Base-by-base conservation (phyloP, 2,888 invertebrate species). In the Epiblema foenella region DNA sequence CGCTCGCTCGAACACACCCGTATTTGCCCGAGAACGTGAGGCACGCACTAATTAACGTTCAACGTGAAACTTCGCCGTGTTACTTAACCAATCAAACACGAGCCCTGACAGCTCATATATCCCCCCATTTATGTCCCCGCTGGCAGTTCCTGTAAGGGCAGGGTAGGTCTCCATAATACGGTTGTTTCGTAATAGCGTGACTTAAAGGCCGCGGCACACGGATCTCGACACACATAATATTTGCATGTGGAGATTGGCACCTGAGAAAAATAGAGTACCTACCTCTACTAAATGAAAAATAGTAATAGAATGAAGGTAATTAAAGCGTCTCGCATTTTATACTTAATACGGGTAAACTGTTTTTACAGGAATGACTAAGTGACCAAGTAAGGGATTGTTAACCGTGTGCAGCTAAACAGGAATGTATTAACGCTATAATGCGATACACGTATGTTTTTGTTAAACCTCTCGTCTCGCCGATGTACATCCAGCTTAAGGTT, bases 1-100 rank as follows among this genome's bases (percentile, higher is more conserved):
- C 80, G 77, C 81, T 76, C 81, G 84, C 85, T 76, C 81, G 84
- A 85, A 86, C 83, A 87, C 84, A 84, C 81, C 84, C 83, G 86
- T 87, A 88, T 85, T 87, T 85, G 85, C 81, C 81, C 79, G 82
- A 84, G 89, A 88, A 90, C 89, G 89, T 87, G 86, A 87, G 86
- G 88, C 86, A 89, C 90, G 90, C 90, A 91, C 91, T 92, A 93
- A 93, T 93, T 93, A 93, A 91, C 88, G 90, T 88, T 85, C 87
- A 89, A 90, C 90, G 89, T 90, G 92, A 90, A 93, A 92, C 93
- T 92, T 89, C 79, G 87, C 81, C 85, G 79, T 84, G 79, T 79
- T 80, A 79, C 80, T 78, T 76, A 79, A 81, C 91, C 89, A 88
- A 83, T 84, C 80, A 84, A 84, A 82, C 82, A 71, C 83, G 91